Base-by-base conservation (phyloP, 2,888 invertebrate species). In the Trichopoda pennipes region DNA sequence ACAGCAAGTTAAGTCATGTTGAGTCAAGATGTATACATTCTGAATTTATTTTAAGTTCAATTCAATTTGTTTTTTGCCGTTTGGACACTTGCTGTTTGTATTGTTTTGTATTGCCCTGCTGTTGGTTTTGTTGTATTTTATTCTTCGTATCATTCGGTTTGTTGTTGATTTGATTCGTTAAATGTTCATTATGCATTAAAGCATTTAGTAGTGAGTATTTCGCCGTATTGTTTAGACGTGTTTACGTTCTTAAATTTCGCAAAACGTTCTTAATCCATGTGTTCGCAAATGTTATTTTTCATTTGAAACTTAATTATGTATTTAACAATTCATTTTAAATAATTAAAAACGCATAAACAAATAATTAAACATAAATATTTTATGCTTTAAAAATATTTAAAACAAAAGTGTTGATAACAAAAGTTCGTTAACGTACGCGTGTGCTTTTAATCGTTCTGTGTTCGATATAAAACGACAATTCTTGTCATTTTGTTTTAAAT, bases 181-280 rank as follows among this genome's bases (percentile, higher is more conserved):
- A 60, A 72, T 72, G 69, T 82, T 70, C 58, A 69, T 60, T 70
- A 66, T 72, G 55, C 78, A 75, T 68, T 78, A 68, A 74, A 78
- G 80, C 83, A 72, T 81, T 88, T 84, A 88, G 89, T 89, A 87
- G 87, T 87, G 88, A 89, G 86, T 86, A 88, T 86, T 87, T 86
- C 88, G 87, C 87, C 87, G 88, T 87, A 85, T 84, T 86, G 88
- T 86, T 85, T 85, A 86, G 88, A 88, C 89, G 88, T 83, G 80
- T 83, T 80, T 64, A 76, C 75, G 79, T 82, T 82, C 82, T 82
- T 56, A 32, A 72, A 72, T 76, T 82, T 72, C 56, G 68, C 79
- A 72, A 79, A 70, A 47, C 7, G 70, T 80, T 80, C 64, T 80
- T 28, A 58, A 70, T 63, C 70, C 77, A 72, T 68, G 69, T 64